Evolutionary conservation across 53 echinoderm and acorn worm genomes (phyloP), one percentile per base, ranked within the genome.

Genomic region (Antedon mediterranea): DNA sequence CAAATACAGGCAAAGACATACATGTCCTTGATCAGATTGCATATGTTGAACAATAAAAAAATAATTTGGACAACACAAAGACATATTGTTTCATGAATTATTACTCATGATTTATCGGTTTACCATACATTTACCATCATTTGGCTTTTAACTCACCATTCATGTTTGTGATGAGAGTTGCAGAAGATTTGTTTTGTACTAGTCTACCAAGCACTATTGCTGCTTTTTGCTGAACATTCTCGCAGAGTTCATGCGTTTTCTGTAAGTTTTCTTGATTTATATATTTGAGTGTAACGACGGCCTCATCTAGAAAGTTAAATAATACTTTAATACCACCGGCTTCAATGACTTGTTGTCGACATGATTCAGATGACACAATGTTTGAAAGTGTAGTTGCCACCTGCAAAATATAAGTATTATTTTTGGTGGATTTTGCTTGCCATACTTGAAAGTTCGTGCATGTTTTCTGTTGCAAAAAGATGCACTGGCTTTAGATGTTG

Each of bases 131-230:
- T n/a, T n/a, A n/a, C n/a, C n/a, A n/a, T 37, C 37, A 37, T 37
- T 37, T 37, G 37, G n/a, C n/a, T n/a, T 37, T 32, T n/a, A 23
- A 71, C 89, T 30, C 44, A 94, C 95, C 95, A 30, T 91, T 74
- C 11, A 85, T 72, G 0, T 89, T 83, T 27, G 82, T 71, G n/a
- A 92, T 92, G 23, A 74, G 41, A 26, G 75, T 80, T 8, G 90
- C 90, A 72, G 85, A 87, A 13, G 44, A 72, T 32, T 87, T 79
- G 33, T 91, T 91, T 73, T 84, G 85, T 7, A 82, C 85, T 13
- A 94, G 80, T 81, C 95, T 89, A 0, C 87, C 91, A 29, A 94
- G 73, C 32, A 87, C 95, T 30, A 90, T 91, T 15, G 91, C 91
- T 0, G 91, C 83, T 73, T 94, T 94, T 80, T 91, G 95, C 30